These are phyloP conservation scores for Bedellia somnulentella DNA, from an alignment of 2,888 invertebrate species.

Conservation along the genomic window DNA sequence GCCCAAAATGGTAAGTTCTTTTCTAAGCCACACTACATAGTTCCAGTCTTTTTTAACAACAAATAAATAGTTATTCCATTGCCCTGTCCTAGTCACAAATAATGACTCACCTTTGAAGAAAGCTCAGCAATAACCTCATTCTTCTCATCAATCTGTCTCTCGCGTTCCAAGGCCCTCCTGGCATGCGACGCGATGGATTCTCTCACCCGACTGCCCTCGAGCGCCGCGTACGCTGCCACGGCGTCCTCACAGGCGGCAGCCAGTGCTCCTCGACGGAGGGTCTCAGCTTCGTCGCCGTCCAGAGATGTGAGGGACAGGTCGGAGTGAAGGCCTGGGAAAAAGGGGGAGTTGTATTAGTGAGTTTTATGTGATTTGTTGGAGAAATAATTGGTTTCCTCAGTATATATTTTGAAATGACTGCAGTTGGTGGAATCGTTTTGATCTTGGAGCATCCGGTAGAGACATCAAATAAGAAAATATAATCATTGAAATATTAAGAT, in stretches of 20 bases:
- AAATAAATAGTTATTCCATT: too few relatives aligned
- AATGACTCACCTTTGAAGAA: slow-evolving; percentile 72
- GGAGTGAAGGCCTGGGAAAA: slow-evolving; percentile 64
- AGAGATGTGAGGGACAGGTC: slow-evolving; percentile 69
- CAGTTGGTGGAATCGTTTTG: too few relatives aligned
- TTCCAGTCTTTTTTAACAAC: too few relatives aligned
- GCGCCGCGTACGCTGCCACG: slow-evolving; percentile 70
- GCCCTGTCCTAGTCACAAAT: too few relatives aligned
- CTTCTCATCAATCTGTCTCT: slow-evolving; percentile 78
- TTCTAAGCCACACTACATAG: too few relatives aligned
- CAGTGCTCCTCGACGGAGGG: slow-evolving; percentile 63
- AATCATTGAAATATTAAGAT: too few relatives aligned
- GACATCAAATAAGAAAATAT: too few relatives aligned
- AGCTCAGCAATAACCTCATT: slow-evolving; percentile 78
- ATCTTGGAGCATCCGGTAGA: too few relatives aligned
- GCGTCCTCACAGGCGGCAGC: slow-evolving; percentile 76
- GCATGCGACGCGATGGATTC: slow-evolving; percentile 79
- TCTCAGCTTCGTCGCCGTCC: slow-evolving; percentile 55
- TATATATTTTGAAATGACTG: too few relatives aligned
- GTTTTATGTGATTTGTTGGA: neutral
- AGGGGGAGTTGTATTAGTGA: slow-evolving; percentile 2
- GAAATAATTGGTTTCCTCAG: too few relatives aligned
- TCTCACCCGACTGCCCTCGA: slow-evolving; percentile 73
- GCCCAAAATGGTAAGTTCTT: too few relatives aligned
- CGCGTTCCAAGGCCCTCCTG: slow-evolving; percentile 73